Base-by-base conservation (phyloP, 2,113 vertebrate genomes). In the Phylloscopus trochiloides region DNA sequence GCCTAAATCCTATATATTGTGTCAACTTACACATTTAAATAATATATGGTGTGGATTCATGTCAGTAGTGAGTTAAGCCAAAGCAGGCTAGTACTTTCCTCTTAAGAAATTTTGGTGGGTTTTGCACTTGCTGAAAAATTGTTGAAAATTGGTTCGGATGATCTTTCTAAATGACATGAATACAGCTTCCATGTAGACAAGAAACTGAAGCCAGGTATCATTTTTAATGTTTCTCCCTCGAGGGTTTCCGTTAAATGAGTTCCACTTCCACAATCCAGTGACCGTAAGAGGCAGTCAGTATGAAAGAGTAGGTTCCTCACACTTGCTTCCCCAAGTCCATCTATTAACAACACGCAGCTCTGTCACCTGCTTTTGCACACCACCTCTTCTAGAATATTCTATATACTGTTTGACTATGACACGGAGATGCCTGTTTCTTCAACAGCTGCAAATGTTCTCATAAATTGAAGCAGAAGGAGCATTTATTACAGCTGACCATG, bases 11-110 rank as follows among this genome's bases (percentile, higher is more conserved):
- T 76, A 47, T n/a, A 73, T 61, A 75, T 25, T 57, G 9, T 58
- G 54, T 62, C 66, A 68, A 17, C 38, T 28, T 68, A 75, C 32
- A 70, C 12, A 67, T 70, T 82, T 93, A 90, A 88, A 91, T 62
- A 94, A 90, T 59, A 79, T 7, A 85, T 58, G 20, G 13, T 1
- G 1, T 24, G 15, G 20, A 47, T 47, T 82, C 63, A 38, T 9
- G 17, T 38, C 58, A 72, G 17, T 26, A 75, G 57, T 61, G 58
- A 88, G 9, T 79, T 47, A 61, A 65, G 52, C 6, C 62, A 78
- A 59, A 61, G 25, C 34, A 85, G 9, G 21, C 59, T n/a, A 54
- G 68, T 40, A 79, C 9, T 78, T 21, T 13, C 3, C 8, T 65
- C 59, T 61, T 34, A 48, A 24, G 26, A 61, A 57, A 66, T 62